Evolutionary conservation across 2,888 invertebrate genomes (phyloP).

Genomic region (Drosophila macrospina): DNA sequence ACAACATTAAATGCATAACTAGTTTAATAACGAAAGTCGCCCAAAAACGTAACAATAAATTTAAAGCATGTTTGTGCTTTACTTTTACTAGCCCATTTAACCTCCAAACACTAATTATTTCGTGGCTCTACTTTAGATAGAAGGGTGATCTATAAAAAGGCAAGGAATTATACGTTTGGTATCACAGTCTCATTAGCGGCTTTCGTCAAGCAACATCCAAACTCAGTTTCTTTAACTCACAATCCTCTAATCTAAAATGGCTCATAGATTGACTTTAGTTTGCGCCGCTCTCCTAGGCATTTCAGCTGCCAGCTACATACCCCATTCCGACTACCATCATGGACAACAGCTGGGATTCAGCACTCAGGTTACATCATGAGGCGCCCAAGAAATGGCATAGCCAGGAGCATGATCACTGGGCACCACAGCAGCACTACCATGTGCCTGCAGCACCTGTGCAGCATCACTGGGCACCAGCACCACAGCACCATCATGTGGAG

Average conservation of each 20-base stretch:
- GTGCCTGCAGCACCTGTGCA: slow-evolving; percentile 56
- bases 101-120: slow-evolving; percentile 59
- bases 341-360: slow-evolving; percentile 68
- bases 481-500: slow-evolving; percentile 65
- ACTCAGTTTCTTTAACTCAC: slow-evolving; percentile 1
- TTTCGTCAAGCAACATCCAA: slow-evolving; percentile 40
- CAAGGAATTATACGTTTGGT: slow-evolving; percentile 17
- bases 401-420: slow-evolving; percentile 48
- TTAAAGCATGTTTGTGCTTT: slow-evolving; percentile 18
- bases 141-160: slow-evolving; percentile 54
- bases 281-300: slow-evolving; percentile 62
- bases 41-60: neutral
- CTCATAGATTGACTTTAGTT: slow-evolving; percentile 43
- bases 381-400: slow-evolving; percentile 65
- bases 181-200: slow-evolving; percentile 59
- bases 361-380: slow-evolving; percentile 69
- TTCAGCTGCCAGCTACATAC: slow-evolving; percentile 63
- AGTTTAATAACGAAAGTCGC: neutral
- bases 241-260: slow-evolving; percentile 30
- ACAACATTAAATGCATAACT: neutral
- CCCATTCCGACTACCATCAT: slow-evolving; percentile 53
- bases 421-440: slow-evolving; percentile 58
- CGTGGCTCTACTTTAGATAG: slow-evolving; percentile 29
- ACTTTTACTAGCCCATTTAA: slow-evolving; percentile 70
- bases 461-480: slow-evolving; percentile 49